A percentile compares a stretch with the other conserved stretches of the same genome.
These are phyloP conservation scores for Lithobates pipiens DNA, from an alignment of 2,797 vertebrate species.

Conservation along the genomic window DNA sequence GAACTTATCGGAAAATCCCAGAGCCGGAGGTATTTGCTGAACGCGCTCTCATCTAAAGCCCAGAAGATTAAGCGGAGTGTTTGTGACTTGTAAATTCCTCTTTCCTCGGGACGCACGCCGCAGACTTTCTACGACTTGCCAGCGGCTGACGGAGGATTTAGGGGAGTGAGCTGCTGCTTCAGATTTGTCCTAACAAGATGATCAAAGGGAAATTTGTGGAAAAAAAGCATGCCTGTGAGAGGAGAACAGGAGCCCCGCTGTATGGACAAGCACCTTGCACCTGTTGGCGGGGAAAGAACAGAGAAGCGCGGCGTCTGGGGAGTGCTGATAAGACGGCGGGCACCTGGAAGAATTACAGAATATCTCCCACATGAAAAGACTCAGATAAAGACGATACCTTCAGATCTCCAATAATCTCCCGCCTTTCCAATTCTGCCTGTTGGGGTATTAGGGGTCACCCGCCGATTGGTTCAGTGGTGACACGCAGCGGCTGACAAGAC, in stretches of 20 bases:
- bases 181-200: slow-evolving; percentile 54
- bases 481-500: background rate
- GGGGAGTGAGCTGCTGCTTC: slow-evolving; percentile 35
- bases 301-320: slow-evolving; percentile 31
- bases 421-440: slow-evolving; percentile 1
- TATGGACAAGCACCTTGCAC: slow-evolving; percentile 47
- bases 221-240: slow-evolving; percentile 11
- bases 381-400: slow-evolving; percentile 27
- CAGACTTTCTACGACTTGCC: background rate
- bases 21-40: slow-evolving; percentile 49
- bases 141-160: slow-evolving; percentile 17
- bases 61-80: slow-evolving; percentile 45
- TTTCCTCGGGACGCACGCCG: slow-evolving; percentile 16
- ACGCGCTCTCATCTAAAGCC: slow-evolving; percentile 52
- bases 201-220: slow-evolving; percentile 51
- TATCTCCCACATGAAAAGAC: slow-evolving; percentile 53
- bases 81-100: slow-evolving; percentile 40
- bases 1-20: slow-evolving; percentile 32
- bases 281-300: slow-evolving; percentile 7
- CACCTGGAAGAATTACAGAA: slow-evolving; percentile 28
- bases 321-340: slow-evolving; percentile 38
- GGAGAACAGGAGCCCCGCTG: slow-evolving; percentile 31
- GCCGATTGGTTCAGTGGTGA: background rate
- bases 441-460: slow-evolving; percentile 21
- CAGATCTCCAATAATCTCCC: slow-evolving; percentile 49